Conservation (phyloP, 2,797 vertebrate genomes). For the Borostomias antarcticus region DNA sequence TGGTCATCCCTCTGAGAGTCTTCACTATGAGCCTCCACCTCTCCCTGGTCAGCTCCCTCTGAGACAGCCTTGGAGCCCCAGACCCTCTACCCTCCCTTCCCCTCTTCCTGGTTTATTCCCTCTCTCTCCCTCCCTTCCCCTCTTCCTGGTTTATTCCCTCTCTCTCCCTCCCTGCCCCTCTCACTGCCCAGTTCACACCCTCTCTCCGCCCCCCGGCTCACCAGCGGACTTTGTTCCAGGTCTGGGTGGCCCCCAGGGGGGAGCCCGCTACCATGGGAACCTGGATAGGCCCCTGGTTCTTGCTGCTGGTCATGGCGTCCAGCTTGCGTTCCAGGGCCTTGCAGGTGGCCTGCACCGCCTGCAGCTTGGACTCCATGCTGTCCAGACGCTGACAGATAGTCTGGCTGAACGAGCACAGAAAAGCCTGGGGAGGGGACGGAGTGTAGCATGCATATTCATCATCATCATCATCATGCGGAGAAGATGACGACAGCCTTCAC, state of each 20-base stretch:
- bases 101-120: too few species aligned
- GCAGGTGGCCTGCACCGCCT: slow-evolving; percentile 91
- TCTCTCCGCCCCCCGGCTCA: slow-evolving; percentile 62
- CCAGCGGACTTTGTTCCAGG: slow-evolving; percentile 99
- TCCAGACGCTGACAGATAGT: slow-evolving; percentile 92
- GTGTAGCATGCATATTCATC: background rate
- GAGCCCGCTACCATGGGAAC: slow-evolving; percentile 98
- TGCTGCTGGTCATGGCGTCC: slow-evolving; percentile 89
- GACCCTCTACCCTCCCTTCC: too few species aligned
- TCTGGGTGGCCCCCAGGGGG: slow-evolving; percentile 95
- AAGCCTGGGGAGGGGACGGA: slow-evolving; percentile 72
- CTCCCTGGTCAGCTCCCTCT: background rate
- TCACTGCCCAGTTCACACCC: too few species aligned
- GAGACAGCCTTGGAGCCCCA: too few species aligned
- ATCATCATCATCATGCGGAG: background rate
- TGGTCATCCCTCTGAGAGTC: too few species aligned
- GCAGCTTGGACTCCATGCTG: slow-evolving; percentile 93
- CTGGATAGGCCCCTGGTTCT: slow-evolving; percentile 91
- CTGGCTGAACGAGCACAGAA: slow-evolving; percentile 91
- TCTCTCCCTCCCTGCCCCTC: too few species aligned
- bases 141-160: too few species aligned
- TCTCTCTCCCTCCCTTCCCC: too few species aligned
- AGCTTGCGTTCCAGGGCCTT: slow-evolving; percentile 92
- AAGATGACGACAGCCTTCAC: too few species aligned
- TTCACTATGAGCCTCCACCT: background rate